Evolutionary conservation across 2,888 invertebrate genomes (phyloP), one percentile per base, ranked within the genome.

Genomic region (Sylvicola fuscatus): DNA sequence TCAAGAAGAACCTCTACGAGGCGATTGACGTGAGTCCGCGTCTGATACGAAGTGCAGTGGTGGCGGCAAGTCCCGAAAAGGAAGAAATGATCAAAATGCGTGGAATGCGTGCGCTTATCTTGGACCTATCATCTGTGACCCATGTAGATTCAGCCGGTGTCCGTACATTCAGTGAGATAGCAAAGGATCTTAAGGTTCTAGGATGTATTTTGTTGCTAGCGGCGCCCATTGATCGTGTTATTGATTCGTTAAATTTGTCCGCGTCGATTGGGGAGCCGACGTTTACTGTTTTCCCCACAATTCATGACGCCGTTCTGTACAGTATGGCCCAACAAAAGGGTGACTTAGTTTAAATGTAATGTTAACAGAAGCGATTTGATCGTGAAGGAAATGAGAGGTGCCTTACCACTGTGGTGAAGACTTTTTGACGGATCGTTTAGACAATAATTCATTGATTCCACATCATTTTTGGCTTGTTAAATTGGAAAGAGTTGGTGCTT

Each of bases 131-230:
- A 5, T 66, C 68, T 32, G 52, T 74, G 33, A 68, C 64, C 36
- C 70, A 71, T 41, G 60, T 74, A 5, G 76, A 76, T 52, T 66
- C 72, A 1, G 68, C 69, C 7, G 74, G 73, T 2, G 66, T 72
- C n/a, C 53, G 55, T 3, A 59, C 62, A 11, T 44, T 75, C 14
- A 64, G 61, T 36, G 52, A 62, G 7, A 47, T 72, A 7, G 58
- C 59, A 38, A 60, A 64, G 34, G 68, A 68, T 42, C 64, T 68
- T 42, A 47, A 58, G 11, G 53, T 61, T 38, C 58, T 69, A 27
- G 61, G 63, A 36, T 57, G 70, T 35, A 57, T 64, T 2, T 47
- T 71, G 32, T 66, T 65, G 40, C 51, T 73, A 26, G 65, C 69
- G 10, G 60, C 60, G 33, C 65, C 68, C 39, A 57, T 65, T 35